Conservation (phyloP, 2,888 invertebrate genomes). For the Tetropium fuscum region DNA sequence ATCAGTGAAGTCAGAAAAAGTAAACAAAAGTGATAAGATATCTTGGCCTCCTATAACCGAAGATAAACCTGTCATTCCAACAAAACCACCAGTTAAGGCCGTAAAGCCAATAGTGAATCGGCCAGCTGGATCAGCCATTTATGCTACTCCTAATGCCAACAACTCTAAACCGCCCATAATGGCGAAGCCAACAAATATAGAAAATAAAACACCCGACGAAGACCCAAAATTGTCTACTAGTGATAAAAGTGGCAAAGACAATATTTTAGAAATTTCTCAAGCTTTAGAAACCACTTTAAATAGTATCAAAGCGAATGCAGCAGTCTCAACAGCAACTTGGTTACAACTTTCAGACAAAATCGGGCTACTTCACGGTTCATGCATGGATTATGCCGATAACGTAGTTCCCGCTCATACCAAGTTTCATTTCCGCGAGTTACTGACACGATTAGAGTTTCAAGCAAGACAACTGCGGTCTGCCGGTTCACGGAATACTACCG, state of each 20-base stretch:
- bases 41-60: slow-evolving; percentile 69
- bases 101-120: slow-evolving; percentile 70
- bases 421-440: slow-evolving; percentile 85
- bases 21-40: slow-evolving; percentile 65
- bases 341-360: slow-evolving; percentile 84
- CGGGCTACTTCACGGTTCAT: slow-evolving; percentile 84
- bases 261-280: slow-evolving; percentile 75
- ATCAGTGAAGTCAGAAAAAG: slow-evolving; percentile 53
- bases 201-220: slow-evolving; percentile 62
- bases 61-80: slow-evolving; percentile 79
- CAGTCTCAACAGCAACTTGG: slow-evolving; percentile 77
- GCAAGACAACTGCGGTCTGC: slow-evolving; percentile 77
- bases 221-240: slow-evolving; percentile 65
- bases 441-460: slow-evolving; percentile 77
- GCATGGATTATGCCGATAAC: slow-evolving; percentile 85
- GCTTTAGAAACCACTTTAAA: slow-evolving; percentile 75
- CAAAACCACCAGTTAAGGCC: slow-evolving; percentile 75
- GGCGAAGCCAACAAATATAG: slow-evolving; percentile 65
- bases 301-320: slow-evolving; percentile 70
- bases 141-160: slow-evolving; percentile 77
- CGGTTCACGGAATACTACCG: slow-evolving; percentile 76
- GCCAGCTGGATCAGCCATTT: slow-evolving; percentile 73
- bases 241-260: slow-evolving; percentile 65
- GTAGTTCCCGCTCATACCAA: slow-evolving; percentile 87
- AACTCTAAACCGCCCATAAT: slow-evolving; percentile 67